These are phyloP conservation scores for Ariolimax columbianus DNA, from an alignment of 2,888 invertebrate species.

Conservation along the genomic window DNA sequence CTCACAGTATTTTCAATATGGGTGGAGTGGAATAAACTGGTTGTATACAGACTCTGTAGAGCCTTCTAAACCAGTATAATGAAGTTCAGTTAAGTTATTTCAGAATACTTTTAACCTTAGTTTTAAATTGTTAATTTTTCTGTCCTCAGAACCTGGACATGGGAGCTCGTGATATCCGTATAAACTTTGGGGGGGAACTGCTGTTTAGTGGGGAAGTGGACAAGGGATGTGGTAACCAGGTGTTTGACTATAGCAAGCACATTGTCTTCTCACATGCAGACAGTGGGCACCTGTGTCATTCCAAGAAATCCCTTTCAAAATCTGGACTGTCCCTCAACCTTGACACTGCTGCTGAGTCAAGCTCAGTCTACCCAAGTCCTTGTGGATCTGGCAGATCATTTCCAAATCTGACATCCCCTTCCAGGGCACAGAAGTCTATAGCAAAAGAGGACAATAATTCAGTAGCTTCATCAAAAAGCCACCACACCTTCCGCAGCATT, in stretches of 20 bases:
- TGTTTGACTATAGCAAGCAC: constrained; percentile 76
- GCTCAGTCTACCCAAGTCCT: background rate
- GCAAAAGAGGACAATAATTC: constrained; percentile 51
- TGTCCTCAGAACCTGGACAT: constrained; percentile 72
- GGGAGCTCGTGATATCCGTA: constrained; percentile 71
- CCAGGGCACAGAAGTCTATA: background rate
- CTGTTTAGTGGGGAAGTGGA: constrained; percentile 75
- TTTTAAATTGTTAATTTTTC: background rate
- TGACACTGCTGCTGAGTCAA: constrained; percentile 5
- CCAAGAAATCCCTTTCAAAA: constrained; percentile 14
- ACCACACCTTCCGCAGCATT: constrained; percentile 63
- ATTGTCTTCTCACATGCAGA: constrained; percentile 57
- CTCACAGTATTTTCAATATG: too few relatives aligned
- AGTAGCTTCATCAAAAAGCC: constrained; percentile 56
- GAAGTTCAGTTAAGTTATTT: too few relatives aligned
- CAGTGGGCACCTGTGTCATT: background rate
- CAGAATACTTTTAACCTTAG: too few relatives aligned
- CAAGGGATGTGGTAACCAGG: constrained; percentile 79
- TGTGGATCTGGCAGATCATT: constrained; percentile 8
- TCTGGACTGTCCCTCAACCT: constrained; percentile 38
- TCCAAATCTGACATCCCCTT: constrained; percentile 16
- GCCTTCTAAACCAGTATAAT: too few relatives aligned
- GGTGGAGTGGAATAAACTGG: too few relatives aligned
- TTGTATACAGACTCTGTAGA: too few relatives aligned
- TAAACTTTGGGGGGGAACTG: constrained; percentile 69